Evolutionary conservation across 2,113 vertebrate species (phyloP), one percentile per base, ranked within the genome.

Genomic region (Lasiurus borealis): DNA sequence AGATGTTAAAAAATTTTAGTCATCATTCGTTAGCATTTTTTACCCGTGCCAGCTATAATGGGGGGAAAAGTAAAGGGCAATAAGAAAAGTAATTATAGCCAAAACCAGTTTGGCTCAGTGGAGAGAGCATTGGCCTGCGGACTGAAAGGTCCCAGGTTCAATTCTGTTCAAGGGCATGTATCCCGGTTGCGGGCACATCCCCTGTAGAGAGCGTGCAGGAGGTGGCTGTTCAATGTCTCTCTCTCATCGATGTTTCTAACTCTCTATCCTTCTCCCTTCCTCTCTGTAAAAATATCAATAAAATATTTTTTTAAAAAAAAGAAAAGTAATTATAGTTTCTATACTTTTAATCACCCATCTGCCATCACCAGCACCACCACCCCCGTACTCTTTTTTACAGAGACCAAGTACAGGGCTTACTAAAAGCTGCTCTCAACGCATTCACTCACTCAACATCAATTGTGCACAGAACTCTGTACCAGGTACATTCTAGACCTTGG

Each of bases 11-110:
- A 62, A 6, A n/a, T 13, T 90, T 57, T 86, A 66, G 31, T 48
- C 73, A 87, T 86, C 13, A 76, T 90, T 96, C 0, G 1, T 81
- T 91, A 90, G 7, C 72, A 25, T 40, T 19, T 89, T 97, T 96
- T 80, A 72, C 48, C 86, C 0, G 72, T 85, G 25, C 46, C 2
- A 78, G 31, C 72, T 95, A 16, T 73, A 94, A 59, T 89, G 21
- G 29, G 31, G 44, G 94, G 78, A 25, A 75, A 96, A 72, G 27
- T 44, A 59, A 62, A 23, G 13, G 21, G 48, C 14, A 71, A 59
- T 46, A 46, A 80, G 34, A 76, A 71, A 64, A 75, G 5, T 31
- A 16, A 18, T 62, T 59, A 21, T 66, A 48, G 85, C n/a, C n/a
- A n/a, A n/a, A n/a, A n/a, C n/a, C n/a, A n/a, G n/a, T n/a, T n/a